Base-by-base conservation (phyloP, 2,113 vertebrate genomes). In the Chlorocebus sabaeus region DNA sequence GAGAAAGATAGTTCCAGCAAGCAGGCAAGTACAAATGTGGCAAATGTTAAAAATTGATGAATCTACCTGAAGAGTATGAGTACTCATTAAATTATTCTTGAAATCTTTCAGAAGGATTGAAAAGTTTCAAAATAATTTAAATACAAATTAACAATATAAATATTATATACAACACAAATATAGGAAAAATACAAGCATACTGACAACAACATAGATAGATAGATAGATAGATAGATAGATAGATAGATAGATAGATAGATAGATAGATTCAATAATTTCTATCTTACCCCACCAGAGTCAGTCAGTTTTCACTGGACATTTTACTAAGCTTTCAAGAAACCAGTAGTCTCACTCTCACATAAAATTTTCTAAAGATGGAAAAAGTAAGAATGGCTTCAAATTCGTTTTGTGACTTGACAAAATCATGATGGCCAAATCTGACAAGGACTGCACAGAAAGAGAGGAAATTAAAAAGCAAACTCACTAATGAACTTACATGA, bases 321-420 rank as follows among this genome's bases (percentile, higher is more conserved):
- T 72, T 70, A 89, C 91, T 87, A 82, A 92, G 30, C 1, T 79
- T 93, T 86, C 78, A 83, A 83, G 68, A 10, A 91, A 80, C 17
- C 22, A 13, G 48, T 90, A 16, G 87, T 76, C 76, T 27, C 9
- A 83, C 73, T 67, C 30, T 91, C 73, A 79, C 5, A 43, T 52
- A 76, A 90, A 97, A 57, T 68, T 86, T 91, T 73, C 48, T 70
- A 50, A 93, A 85, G 55, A 68, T 52, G 68, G 25, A 78, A 91
- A 85, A 59, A n/a, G 11, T 8, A 94, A 93, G 75, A 94, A 92
- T 48, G 35, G 35, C 13, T 92, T 45, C 18, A 93, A 67, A 85
- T 82, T 92, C 30, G 50, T 32, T 93, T 43, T 83, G 8, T 73
- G 52, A 96, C 20, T 82, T 55, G 86, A 52, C 59, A 86, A 75